Base-by-base conservation (phyloP, 2,888 invertebrate genomes). In the Cosmia pyralina region DNA sequence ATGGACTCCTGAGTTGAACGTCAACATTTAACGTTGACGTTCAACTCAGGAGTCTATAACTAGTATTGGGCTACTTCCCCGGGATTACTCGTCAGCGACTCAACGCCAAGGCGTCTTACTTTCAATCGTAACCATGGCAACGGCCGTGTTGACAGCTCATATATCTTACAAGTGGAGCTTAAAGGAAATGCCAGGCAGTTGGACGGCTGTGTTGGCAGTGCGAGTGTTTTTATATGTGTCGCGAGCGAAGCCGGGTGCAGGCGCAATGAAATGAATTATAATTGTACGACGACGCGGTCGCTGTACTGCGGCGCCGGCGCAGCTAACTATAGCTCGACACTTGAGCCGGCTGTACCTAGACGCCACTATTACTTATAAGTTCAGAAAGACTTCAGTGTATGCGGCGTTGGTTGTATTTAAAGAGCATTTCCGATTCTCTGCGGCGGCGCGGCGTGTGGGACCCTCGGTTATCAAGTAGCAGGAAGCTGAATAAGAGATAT, bases 271-370 rank as follows among this genome's bases (percentile, higher is more conserved):
- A 69, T 67, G 57, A 65, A 65, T 82, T 82, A 79, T 70, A 70
- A 82, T 82, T 79, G 64, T 22, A 28, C 34, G 64, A 57, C 57
- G 64, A 57, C 34, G 48, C 58, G 46, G 38, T 53, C 59, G 44
- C 50, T 60, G 66, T 46, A 52, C 57, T 58, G 50, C 80, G 65
- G 66, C 76, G 83, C 75, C 76, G 60, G 69, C 69, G 84, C 70
- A 72, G 28, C 73, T 82, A 77, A 70, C 52, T 78, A 72, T 84
- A 72, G 64, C 60, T 59, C 50, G 71, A 34, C 53, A 63, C 65
- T 69, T 60, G 57, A 48, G 50, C 46, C 34, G 53, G 44, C 71
- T 57, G 57, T 44, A 70, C 67, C 67, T 75, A 67, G 58, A 28
- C 22, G 64, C 71, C 17, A 10, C 55, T n/a, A n/a, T n/a, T n/a